Conservation (phyloP, 2,113 vertebrate genomes). For the Myotis davidii region DNA sequence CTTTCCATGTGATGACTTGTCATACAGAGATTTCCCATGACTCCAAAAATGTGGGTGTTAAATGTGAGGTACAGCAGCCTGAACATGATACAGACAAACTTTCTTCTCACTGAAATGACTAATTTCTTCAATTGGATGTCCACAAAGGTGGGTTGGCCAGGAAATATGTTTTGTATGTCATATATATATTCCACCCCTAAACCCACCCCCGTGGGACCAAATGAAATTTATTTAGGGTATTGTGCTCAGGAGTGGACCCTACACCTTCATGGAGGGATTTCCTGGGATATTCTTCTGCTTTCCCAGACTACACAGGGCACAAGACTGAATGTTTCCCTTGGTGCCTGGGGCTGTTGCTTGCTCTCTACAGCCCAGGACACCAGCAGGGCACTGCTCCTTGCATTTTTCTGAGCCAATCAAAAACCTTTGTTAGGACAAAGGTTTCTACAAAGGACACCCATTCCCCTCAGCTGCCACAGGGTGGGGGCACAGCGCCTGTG, state of each 20-base stretch:
- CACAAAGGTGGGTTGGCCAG: background rate
- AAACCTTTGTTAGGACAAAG: slow-evolving; percentile 28
- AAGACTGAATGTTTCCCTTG: rapidly evolving
- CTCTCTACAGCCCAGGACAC: background rate
- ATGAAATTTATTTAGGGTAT: slow-evolving; percentile 37
- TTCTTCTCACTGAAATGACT: background rate
- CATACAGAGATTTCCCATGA: slow-evolving; percentile 91
- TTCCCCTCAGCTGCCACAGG: background rate
- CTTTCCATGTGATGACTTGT: slow-evolving; percentile 88
- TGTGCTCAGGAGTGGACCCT: background rate
- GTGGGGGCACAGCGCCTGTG: background rate
- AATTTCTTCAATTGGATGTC: background rate
- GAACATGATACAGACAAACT: background rate
- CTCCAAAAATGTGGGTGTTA: slow-evolving; percentile 90
- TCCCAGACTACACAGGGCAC: background rate
- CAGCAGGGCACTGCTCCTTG: background rate
- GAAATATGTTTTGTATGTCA: background rate
- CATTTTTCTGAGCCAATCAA: background rate
- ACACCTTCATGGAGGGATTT: background rate
- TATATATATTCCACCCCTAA: too few species aligned
- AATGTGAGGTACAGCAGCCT: slow-evolving; percentile 81
- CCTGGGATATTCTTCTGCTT: too few species aligned
- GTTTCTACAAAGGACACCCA: background rate
- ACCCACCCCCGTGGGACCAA: background rate
- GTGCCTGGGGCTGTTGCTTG: rapidly evolving